Conservation (phyloP, 2,888 invertebrate genomes). For the Aphidius colemani region DNA sequence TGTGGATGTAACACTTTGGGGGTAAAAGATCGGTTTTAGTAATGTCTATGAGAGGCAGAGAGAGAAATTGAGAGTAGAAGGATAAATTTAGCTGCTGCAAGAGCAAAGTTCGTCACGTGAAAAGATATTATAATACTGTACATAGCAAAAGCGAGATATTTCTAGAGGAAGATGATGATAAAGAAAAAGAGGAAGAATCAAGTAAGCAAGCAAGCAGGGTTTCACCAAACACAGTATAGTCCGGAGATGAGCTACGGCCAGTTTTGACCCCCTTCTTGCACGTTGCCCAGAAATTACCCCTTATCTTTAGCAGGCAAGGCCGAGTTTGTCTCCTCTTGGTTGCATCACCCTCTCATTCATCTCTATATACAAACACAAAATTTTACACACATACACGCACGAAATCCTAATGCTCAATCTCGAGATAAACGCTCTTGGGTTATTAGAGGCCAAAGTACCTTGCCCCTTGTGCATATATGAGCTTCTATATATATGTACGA, state of each 20-base stretch:
- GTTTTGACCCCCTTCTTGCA: constrained; percentile 49
- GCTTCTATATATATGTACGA: not conserved
- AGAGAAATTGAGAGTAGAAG: too few relatives aligned
- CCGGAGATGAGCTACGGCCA: constrained; percentile 56
- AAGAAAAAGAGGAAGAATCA: too few relatives aligned
- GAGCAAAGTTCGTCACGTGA: too few relatives aligned
- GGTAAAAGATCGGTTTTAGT: too few relatives aligned
- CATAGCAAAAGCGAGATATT: too few relatives aligned
- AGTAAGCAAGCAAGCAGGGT: not conserved
- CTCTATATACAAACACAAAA: constrained; percentile 2
- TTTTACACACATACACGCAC: constrained; percentile 38
- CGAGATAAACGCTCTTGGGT: constrained; percentile 53
- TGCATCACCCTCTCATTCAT: not conserved
- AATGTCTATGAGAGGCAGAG: too few relatives aligned
- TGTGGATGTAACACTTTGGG: too few relatives aligned
- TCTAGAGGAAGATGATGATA: too few relatives aligned
- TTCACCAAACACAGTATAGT: constrained; percentile 23
- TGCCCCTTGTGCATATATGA: constrained; percentile 21
- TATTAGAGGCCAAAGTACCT: constrained; percentile 38
- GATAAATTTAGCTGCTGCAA: too few relatives aligned
- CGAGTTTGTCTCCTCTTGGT: constrained; percentile 23
- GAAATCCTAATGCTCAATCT: constrained; percentile 57
- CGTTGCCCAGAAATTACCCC: constrained; percentile 55
- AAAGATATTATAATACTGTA: too few relatives aligned
- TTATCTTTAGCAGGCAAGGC: constrained; percentile 55